Evolutionary conservation across 2,888 invertebrate genomes (phyloP).

Genomic region (Ornithoptera priamus): DNA sequence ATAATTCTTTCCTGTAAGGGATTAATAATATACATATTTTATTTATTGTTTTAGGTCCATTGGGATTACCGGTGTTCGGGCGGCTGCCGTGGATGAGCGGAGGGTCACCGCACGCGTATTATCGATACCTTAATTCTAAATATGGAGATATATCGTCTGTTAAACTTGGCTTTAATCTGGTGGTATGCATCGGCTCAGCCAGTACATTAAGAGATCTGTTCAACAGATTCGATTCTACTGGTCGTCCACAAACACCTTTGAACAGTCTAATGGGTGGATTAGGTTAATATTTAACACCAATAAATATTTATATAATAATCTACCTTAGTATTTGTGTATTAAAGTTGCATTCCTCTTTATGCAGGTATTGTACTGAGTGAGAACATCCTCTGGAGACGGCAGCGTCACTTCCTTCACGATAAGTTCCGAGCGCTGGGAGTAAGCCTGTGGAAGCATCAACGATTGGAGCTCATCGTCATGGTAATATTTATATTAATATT

Average conservation of each 20-base stretch:
- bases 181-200: constrained; percentile 89
- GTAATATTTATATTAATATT: constrained; percentile 53
- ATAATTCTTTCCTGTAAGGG: background rate
- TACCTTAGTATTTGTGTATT: background rate
- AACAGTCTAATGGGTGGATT: constrained; percentile 88
- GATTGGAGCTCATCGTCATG: constrained; percentile 88
- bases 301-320: background rate
- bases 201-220: constrained; percentile 88
- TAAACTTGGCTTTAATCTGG: constrained; percentile 85
- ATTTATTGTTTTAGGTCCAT: constrained; percentile 83
- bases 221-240: constrained; percentile 88
- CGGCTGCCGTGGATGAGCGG: constrained; percentile 86
- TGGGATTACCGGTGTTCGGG: constrained; percentile 89
- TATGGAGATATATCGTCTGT: constrained; percentile 89
- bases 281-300: constrained; percentile 78
- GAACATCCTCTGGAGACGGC: constrained; percentile 91
- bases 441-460: constrained; percentile 84
- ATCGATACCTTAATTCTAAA: constrained; percentile 84
- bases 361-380: constrained; percentile 70
- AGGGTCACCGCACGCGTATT: constrained; percentile 86
- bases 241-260: constrained; percentile 89
- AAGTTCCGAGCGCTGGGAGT: constrained; percentile 90
- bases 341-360: background rate
- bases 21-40: too few species aligned
- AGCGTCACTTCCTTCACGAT: constrained; percentile 88